phyloP scores from a whole-genome alignment of 2,797 vertebrate species.

The Ara ararauna region DNA sequence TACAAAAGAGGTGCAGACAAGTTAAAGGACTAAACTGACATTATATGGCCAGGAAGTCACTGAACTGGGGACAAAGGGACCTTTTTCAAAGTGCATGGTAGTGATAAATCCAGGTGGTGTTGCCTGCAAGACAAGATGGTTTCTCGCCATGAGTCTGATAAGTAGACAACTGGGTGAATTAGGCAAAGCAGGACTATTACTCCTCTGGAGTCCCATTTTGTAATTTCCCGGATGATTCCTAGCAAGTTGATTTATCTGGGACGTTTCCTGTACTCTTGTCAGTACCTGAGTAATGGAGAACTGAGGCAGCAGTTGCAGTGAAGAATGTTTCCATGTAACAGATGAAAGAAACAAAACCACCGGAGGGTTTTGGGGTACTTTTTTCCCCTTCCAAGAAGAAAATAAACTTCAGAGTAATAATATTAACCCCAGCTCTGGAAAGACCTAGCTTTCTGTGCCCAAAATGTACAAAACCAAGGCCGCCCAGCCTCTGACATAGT shows the following conservation, averaged over 20 bases:
- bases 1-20: not conserved
- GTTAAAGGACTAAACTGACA: not conserved
- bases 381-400: not conserved
- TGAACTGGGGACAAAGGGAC: not conserved
- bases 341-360: not conserved
- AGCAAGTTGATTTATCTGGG: fast-evolving
- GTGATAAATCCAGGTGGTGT: not conserved
- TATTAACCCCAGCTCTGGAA: not conserved
- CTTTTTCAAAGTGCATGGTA: not conserved
- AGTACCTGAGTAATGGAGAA: not conserved
- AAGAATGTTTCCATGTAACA: not conserved
- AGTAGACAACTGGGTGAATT: not conserved
- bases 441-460: not conserved
- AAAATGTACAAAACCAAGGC: not conserved
- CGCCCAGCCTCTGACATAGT: fast-evolving
- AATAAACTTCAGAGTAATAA: not conserved
- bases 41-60: not conserved
- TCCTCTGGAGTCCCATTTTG: not conserved
- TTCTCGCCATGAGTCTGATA: not conserved
- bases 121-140: not conserved
- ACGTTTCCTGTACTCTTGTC: not conserved
- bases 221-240: not conserved
- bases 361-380: not conserved
- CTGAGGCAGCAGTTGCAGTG: not conserved
- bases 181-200: not conserved